These are phyloP conservation scores for Pomatostomus ruficeps DNA, from an alignment of 2,113 vertebrate genomes.

Conservation along the genomic window DNA sequence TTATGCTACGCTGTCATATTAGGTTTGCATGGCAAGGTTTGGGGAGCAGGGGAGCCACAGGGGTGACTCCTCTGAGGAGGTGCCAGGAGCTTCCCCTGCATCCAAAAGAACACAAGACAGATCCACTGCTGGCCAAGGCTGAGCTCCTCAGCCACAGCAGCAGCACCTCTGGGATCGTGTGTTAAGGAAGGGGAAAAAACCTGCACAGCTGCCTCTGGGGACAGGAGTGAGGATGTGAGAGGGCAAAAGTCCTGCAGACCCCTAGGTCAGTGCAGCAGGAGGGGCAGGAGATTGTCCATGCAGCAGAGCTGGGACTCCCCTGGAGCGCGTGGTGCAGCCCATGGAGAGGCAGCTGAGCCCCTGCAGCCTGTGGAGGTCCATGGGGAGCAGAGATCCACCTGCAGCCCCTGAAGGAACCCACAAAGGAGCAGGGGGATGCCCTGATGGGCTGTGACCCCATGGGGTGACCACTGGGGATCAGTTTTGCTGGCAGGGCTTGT, in stretches of 20 bases:
- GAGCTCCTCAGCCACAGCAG: not conserved
- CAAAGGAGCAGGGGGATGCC: not conserved
- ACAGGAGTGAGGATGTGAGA: not conserved
- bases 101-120: not conserved
- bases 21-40: not conserved
- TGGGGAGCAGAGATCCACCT: not conserved
- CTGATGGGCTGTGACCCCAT: too few relatives aligned
- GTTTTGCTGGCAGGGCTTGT: not conserved
- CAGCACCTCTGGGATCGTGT: not conserved
- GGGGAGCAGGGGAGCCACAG: not conserved
- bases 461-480: too few relatives aligned
- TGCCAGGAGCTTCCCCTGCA: not conserved
- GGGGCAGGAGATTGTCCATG: not conserved
- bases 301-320: too few relatives aligned
- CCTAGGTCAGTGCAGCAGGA: not conserved
- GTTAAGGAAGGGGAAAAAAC: not conserved
- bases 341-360: not conserved
- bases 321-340: rapidly evolving
- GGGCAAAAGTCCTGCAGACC: not conserved
- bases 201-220: not conserved
- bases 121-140: not conserved
- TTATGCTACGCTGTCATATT: rapidly evolving
- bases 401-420: not conserved
- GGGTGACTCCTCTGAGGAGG: not conserved
- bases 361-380: not conserved